Percentiles rank a stretch among this genome's conserved stretches.
Evolutionary conservation across 1,140 invertebrate genomes (phyloP).

Genomic region (Bicyclus anynana): DNA sequence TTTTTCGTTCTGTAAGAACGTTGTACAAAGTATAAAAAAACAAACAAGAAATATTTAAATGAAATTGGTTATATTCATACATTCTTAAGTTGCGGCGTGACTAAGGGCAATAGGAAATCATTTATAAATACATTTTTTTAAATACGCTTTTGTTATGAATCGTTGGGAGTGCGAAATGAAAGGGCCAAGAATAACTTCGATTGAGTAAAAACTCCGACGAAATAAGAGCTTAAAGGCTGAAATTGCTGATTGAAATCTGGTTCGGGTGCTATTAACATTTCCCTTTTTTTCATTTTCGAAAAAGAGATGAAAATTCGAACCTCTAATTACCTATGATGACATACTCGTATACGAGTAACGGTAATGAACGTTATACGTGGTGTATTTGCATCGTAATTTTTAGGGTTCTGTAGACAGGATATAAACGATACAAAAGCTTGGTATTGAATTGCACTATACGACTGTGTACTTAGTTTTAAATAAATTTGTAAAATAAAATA

Average conservation of each 20-base stretch:
- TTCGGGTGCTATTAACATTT: conserved; percentile 18
- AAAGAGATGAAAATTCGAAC: conserved; percentile 11
- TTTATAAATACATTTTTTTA: too few species aligned
- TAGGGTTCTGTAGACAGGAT: too few species aligned
- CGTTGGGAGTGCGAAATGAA: background rate
- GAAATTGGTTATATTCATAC: too few species aligned
- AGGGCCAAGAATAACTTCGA: background rate
- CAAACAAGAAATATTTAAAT: too few species aligned
- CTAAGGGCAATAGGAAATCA: too few species aligned
- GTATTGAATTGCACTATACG: too few species aligned
- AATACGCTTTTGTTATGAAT: conserved; percentile 5
- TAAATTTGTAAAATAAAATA: too few species aligned
- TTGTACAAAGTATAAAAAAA: too few species aligned
- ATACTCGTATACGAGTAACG: conserved; percentile 1
- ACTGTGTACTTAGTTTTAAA: too few species aligned
- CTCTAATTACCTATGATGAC: conserved; percentile 15
- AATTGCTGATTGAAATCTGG: conserved; percentile 15
- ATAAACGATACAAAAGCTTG: too few species aligned
- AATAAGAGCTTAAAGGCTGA: conserved; percentile 1
- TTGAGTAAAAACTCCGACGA: background rate
- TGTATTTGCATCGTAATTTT: background rate
- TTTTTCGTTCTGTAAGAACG: too few species aligned
- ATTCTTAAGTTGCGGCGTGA: too few species aligned
- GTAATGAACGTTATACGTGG: background rate
- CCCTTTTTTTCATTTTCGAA: conserved; percentile 13